These are phyloP conservation scores for Heliconius ethilla DNA, from an alignment of 2,888 invertebrate genomes.

Conservation along the genomic window DNA sequence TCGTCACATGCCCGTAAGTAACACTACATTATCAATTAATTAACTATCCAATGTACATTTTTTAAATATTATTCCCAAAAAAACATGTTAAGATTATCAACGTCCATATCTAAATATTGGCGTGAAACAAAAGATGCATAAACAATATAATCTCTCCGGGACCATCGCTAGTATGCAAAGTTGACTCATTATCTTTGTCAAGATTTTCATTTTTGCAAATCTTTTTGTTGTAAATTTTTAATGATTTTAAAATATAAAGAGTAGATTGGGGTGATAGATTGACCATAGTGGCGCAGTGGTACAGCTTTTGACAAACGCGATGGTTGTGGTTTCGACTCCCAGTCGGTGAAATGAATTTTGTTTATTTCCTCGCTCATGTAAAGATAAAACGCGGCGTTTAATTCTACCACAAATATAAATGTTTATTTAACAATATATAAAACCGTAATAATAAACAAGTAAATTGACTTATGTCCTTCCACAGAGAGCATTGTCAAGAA, in stretches of 20 bases:
- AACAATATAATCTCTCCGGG: conserved; percentile 6
- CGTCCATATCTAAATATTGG: background rate
- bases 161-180: conserved; percentile 19
- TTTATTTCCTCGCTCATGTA: background rate
- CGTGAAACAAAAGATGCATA: conserved; percentile 21
- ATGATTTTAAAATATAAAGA: background rate
- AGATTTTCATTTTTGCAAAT: background rate
- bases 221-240: background rate
- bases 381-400: too few relatives aligned
- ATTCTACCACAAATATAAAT: background rate
- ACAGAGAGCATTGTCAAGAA: background rate
- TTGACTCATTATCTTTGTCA: conserved; percentile 20
- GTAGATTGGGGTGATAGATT: background rate
- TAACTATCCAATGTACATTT: background rate
- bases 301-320: background rate
- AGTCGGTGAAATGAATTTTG: background rate
- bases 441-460: background rate
- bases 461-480: background rate
- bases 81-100: background rate
- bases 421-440: background rate
- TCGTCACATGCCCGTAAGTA: too few relatives aligned
- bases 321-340: too few relatives aligned
- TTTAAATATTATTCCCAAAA: background rate
- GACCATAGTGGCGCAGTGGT: background rate
- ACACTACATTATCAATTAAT: too few relatives aligned